Conservation (phyloP, 2,113 vertebrate species). For the Dipodomys merriami region DNA sequence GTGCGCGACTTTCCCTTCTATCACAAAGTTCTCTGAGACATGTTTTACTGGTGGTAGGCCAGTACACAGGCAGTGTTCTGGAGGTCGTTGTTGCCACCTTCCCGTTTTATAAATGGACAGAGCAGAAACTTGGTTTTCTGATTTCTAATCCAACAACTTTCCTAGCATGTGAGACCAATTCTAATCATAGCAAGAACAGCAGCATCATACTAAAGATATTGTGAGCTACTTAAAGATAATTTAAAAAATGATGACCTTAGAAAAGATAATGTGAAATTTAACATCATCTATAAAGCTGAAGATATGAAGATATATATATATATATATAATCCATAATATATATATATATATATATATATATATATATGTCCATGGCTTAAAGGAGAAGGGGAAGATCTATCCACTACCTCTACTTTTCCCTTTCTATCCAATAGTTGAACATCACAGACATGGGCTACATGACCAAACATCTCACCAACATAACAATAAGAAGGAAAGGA, state of each 20-base stretch:
- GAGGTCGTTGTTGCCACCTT: neutral
- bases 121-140: neutral
- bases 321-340: no score
- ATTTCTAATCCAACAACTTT: conserved; percentile 7
- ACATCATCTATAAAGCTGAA: neutral
- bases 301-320: no score
- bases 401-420: neutral
- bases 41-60: neutral
- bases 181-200: neutral
- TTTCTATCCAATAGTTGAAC: neutral
- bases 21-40: neutral
- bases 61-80: neutral
- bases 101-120: neutral
- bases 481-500: neutral
- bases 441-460: neutral
- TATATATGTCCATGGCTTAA: neutral
- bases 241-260: no score
- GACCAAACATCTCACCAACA: neutral
- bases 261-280: neutral
- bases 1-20: neutral
- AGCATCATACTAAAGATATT: neutral
- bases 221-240: neutral
- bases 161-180: neutral
- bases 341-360: no score
- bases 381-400: neutral